Percentiles rank a stretch among this genome's conserved stretches.
phyloP scores from a whole-genome alignment of 2,888 invertebrate genomes.

The Pantelozetes paolii region DNA sequence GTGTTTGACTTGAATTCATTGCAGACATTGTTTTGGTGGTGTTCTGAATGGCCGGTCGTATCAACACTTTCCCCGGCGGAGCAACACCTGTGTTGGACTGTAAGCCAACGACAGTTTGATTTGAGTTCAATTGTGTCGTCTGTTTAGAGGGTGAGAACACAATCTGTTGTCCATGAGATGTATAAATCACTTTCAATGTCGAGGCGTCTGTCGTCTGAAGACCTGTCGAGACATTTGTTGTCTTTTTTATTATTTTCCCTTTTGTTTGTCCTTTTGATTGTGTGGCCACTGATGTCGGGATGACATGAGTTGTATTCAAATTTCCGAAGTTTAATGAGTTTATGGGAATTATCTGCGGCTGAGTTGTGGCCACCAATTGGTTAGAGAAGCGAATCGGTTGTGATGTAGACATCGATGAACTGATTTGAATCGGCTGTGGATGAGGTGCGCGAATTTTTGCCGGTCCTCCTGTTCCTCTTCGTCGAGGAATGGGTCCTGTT shows the following conservation, averaged over 20 bases:
- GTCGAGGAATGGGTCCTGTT: not conserved
- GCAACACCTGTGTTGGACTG: not conserved
- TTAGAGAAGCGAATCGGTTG: not conserved
- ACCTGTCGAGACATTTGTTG: not conserved
- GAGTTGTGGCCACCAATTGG: not conserved
- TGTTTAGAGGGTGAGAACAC: conserved; percentile 21
- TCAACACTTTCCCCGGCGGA: not conserved
- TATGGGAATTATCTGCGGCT: conserved; percentile 14
- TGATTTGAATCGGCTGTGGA: not conserved
- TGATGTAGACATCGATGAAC: not conserved
- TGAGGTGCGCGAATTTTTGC: conserved; percentile 10
- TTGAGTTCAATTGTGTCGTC: conserved; percentile 3
- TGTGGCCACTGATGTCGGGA: not conserved
- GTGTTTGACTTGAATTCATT: not conserved
- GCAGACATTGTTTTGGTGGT: not conserved
- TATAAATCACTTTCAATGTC: conserved; percentile 22
- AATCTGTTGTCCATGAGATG: conserved; percentile 30
- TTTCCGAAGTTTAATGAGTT: not conserved
- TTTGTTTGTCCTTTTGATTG: not conserved
- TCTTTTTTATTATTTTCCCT: not conserved
- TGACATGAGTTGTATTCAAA: conserved; percentile 1
- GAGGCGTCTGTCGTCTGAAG: not conserved
- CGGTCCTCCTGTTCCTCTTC: not conserved
- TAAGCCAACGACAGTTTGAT: not conserved
- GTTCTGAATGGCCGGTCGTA: not conserved